Evolutionary conservation across 2,113 vertebrate species (phyloP).

Genomic region (Ochotona princeps): DNA sequence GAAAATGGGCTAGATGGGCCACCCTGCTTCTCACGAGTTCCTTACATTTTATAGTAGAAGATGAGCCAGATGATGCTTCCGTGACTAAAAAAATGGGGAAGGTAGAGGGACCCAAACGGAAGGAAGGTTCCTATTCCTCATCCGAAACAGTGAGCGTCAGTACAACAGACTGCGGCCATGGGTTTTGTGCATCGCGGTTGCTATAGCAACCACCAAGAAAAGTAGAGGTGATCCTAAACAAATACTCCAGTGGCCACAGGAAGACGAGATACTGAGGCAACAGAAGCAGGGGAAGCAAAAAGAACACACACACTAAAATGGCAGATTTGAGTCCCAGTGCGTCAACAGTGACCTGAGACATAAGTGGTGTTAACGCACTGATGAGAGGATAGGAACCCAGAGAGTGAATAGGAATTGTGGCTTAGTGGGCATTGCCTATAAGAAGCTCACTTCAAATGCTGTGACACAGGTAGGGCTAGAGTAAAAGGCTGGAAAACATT

Average conservation of each 20-base stretch:
- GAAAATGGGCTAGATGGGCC: background rate
- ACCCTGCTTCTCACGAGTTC: background rate
- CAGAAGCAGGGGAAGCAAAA: background rate
- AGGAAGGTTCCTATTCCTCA: background rate
- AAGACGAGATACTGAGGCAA: background rate
- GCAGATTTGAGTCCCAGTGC: background rate
- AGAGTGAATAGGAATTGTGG: background rate
- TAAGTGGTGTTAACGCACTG: background rate
- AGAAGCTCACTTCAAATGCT: background rate
- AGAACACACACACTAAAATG: background rate
- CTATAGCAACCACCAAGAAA: background rate
- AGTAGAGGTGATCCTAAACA: background rate
- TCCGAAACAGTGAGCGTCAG: background rate
- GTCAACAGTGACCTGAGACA: background rate
- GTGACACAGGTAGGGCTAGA: too few species aligned
- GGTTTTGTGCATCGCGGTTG: background rate
- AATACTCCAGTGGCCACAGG: background rate
- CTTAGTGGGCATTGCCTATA: background rate
- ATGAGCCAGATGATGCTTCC: background rate
- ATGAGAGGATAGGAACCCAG: background rate
- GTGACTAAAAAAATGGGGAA: background rate
- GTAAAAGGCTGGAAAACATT: too few species aligned
- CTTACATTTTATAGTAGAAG: background rate
- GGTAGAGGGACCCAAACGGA: background rate
- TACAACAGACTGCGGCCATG: background rate